phyloP scores from a whole-genome alignment of 2,888 invertebrate genomes.

The Ichneumon xanthorius region DNA sequence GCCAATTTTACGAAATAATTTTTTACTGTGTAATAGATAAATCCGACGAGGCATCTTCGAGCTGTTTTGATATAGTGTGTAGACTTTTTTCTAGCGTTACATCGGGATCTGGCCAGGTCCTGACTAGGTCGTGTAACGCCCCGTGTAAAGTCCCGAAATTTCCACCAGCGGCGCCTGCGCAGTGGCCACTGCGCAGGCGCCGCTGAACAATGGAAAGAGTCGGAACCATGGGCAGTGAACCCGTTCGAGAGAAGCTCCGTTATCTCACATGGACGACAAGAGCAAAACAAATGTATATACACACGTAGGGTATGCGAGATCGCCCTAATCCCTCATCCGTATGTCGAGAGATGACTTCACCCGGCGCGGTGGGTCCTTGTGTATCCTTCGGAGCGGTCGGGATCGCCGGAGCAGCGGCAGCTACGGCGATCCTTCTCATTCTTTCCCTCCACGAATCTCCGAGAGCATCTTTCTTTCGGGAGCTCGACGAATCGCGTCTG shows the following conservation, averaged over 20 bases:
- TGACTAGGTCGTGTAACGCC: too few species aligned
- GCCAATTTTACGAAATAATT: too few species aligned
- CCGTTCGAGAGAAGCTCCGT: constrained; percentile 56
- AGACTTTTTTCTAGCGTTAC: too few species aligned
- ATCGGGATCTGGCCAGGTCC: too few species aligned
- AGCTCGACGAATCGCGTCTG: constrained; percentile 55
- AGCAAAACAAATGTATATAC: constrained; percentile 40
- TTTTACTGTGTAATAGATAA: background rate
- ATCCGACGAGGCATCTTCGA: background rate
- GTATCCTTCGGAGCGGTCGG: constrained; percentile 46
- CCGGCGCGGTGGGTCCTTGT: constrained; percentile 53
- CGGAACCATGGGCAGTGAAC: constrained; percentile 44
- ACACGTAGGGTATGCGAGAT: constrained; percentile 31
- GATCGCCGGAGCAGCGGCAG: constrained; percentile 34
- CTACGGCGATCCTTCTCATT: constrained; percentile 29
- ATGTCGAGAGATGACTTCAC: constrained; percentile 57
- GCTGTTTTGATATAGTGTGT: background rate
- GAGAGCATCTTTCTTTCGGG: constrained; percentile 40
- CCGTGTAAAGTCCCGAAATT: too few species aligned
- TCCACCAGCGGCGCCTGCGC: too few species aligned
- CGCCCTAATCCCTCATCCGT: constrained; percentile 61
- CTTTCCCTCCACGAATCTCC: constrained; percentile 34
- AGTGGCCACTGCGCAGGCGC: too few species aligned
- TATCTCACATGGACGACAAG: constrained; percentile 58
- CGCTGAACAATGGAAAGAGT: background rate